Percentiles rank a stretch among this genome's conserved stretches.
These are phyloP conservation scores for Oryzias javanicus DNA, from an alignment of 2,113 vertebrate species.

Conservation along the genomic window DNA sequence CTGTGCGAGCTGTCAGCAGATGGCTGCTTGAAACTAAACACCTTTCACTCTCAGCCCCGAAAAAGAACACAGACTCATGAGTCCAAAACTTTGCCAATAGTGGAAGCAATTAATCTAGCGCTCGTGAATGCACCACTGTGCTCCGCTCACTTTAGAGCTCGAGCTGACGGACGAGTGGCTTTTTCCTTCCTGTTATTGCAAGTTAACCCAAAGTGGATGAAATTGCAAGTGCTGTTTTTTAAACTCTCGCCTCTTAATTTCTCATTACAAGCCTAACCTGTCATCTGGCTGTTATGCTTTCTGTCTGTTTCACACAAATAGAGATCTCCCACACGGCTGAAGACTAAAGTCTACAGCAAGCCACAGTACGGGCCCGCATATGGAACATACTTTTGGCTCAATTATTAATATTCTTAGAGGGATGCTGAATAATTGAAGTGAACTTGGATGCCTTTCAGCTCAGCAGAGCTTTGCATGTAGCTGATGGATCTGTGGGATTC, in stretches of 20 bases:
- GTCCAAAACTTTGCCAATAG: constrained; percentile 53
- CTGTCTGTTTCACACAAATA: constrained; percentile 52
- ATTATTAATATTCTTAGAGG: constrained; percentile 82
- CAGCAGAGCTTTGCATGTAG: constrained; percentile 78
- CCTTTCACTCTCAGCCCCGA: constrained; percentile 54
- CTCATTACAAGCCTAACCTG: constrained; percentile 17
- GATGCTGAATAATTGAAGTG: constrained; percentile 84
- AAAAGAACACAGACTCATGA: constrained; percentile 46
- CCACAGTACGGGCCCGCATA: constrained; percentile 66
- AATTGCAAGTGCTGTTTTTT: constrained; percentile 12
- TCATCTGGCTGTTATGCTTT: constrained; percentile 32
- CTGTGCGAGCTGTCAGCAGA: constrained; percentile 70
- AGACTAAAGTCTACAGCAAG: constrained; percentile 61
- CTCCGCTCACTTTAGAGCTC: constrained; percentile 31
- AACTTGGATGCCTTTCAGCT: constrained; percentile 83
- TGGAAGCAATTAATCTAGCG: constrained; percentile 53
- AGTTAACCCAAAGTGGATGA: constrained; percentile 10
- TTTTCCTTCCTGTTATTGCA: background rate
- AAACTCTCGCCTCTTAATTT: constrained; percentile 16
- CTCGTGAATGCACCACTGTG: constrained; percentile 28
- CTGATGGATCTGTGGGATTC: constrained; percentile 80
- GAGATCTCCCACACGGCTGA: constrained; percentile 53
- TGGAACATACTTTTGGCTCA: constrained; percentile 83
- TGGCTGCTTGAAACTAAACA: constrained; percentile 66
- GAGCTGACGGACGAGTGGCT: constrained; percentile 4